phyloP scores from a whole-genome alignment of 2,113 vertebrate species.

The Camelus dromedarius region DNA sequence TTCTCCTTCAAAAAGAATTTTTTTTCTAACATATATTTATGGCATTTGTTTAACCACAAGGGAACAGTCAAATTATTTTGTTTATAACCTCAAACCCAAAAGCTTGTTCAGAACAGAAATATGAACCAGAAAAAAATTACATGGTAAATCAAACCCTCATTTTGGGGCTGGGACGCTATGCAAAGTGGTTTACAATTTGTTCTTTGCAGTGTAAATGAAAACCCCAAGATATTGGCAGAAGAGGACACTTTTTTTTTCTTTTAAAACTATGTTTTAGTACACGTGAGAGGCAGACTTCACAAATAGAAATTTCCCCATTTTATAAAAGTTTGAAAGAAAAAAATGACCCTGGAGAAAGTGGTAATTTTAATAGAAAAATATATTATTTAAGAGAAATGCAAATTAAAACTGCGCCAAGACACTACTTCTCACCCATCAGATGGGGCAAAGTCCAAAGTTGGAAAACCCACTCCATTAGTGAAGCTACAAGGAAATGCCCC shows the following conservation, averaged over 20 bases:
- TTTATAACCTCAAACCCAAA: constrained; percentile 83
- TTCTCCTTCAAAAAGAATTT: constrained; percentile 48
- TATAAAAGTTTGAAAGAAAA: neutral
- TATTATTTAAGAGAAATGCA: neutral
- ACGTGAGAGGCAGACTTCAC: neutral
- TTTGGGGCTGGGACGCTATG: constrained; percentile 66
- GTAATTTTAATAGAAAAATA: neutral
- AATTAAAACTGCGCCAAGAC: neutral
- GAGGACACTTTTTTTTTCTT: neutral
- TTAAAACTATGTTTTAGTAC: neutral
- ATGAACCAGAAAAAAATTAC: constrained; percentile 83
- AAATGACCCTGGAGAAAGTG: neutral
- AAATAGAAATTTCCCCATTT: neutral
- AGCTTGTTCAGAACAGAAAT: constrained; percentile 81
- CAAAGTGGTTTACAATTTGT: constrained; percentile 82
- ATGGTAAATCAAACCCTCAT: constrained; percentile 82
- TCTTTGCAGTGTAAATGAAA: constrained; percentile 76
- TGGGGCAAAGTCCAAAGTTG: neutral
- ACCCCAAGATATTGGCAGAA: constrained; percentile 68
- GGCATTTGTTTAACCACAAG: constrained; percentile 76
- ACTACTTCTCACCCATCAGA: neutral
- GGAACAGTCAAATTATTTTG: constrained; percentile 81
- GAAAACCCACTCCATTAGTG: neutral
- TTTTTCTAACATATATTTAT: constrained; percentile 61
- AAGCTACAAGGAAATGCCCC: neutral